phyloP scores from a whole-genome alignment of 2,113 vertebrate species.

The Leucosticte australis region DNA sequence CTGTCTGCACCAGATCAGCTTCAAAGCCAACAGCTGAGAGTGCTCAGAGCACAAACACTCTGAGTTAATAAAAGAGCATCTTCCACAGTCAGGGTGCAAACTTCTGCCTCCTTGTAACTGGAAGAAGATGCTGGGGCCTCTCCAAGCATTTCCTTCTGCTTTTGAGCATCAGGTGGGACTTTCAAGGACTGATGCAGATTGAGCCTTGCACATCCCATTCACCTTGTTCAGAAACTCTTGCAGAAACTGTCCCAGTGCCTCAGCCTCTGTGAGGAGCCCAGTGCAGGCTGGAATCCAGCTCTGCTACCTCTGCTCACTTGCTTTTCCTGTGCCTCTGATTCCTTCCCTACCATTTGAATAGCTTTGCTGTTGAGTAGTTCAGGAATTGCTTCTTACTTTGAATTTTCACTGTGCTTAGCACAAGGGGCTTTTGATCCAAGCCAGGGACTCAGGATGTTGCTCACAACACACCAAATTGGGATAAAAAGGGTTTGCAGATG shows the following conservation, averaged over 20 bases:
- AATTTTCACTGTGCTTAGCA: neutral
- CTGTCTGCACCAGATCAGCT: neutral
- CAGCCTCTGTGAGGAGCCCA: neutral
- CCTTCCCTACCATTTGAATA: neutral
- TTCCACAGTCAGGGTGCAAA: neutral
- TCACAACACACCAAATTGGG: neutral
- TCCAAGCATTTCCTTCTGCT: neutral
- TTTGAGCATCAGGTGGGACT: neutral
- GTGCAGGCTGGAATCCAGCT: neutral
- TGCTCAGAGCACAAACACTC: conserved; percentile 3
- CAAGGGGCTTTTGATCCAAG: neutral
- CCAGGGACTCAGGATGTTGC: neutral
- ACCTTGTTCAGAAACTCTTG: neutral
- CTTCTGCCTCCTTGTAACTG: neutral
- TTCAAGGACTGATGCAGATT: neutral
- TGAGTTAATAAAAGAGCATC: conserved; percentile 21
- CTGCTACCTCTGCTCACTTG: neutral
- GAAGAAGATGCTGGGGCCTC: neutral
- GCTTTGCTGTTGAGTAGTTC: neutral
- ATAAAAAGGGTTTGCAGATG: neutral
- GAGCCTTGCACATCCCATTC: neutral
- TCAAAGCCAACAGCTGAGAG: conserved; percentile 6
- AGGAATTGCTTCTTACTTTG: neutral
- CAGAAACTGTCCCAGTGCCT: neutral
- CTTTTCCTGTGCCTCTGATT: neutral